Evolutionary conservation across 2,797 vertebrate genomes (phyloP).

Genomic region (Coluber constrictor): DNA sequence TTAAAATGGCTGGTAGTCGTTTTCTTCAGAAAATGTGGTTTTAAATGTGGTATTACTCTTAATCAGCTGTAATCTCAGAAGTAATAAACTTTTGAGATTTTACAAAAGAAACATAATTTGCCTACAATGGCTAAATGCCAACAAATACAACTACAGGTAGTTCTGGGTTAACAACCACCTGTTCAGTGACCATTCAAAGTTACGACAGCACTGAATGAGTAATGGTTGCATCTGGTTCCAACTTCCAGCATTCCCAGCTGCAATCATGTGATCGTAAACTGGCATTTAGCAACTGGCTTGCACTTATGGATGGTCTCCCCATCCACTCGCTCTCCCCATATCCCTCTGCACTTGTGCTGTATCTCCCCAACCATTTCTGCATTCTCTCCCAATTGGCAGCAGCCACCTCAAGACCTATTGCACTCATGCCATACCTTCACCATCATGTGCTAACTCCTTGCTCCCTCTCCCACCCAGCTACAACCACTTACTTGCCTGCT

Average conservation of each 20-base stretch:
- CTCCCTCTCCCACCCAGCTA: background rate
- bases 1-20: background rate
- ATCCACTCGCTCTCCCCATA: background rate
- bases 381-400: background rate
- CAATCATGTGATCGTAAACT: background rate
- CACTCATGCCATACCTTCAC: background rate
- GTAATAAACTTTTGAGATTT: background rate
- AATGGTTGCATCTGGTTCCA: background rate
- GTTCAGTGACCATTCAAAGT: background rate
- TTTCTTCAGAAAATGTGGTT: background rate
- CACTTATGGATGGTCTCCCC: background rate
- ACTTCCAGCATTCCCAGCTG: background rate
- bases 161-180: background rate
- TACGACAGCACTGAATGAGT: background rate
- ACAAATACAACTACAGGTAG: background rate
- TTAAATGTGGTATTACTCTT: background rate
- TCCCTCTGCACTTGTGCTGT: background rate
- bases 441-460: background rate
- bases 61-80: background rate
- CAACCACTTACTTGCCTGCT: background rate
- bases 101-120: background rate
- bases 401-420: background rate
- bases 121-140: background rate
- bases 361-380: background rate
- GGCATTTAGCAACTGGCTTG: background rate